phyloP scores from a whole-genome alignment of 2,113 vertebrate genomes.

The Globicephala melas region DNA sequence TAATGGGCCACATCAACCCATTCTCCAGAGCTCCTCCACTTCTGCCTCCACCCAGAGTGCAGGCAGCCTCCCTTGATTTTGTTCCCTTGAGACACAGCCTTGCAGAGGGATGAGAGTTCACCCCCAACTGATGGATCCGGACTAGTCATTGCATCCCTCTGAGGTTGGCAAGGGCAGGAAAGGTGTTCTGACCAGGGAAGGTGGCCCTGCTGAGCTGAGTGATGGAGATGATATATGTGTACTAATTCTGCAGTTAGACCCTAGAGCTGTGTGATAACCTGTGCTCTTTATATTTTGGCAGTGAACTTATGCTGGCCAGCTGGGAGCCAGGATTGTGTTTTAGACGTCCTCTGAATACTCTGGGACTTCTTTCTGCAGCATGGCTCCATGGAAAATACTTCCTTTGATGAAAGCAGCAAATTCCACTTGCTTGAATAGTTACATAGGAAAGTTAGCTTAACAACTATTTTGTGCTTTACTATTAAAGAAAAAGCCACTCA shows the following conservation, averaged over 20 bases:
- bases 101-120: neutral
- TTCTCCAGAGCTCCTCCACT: neutral
- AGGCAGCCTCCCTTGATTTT: neutral
- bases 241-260: neutral
- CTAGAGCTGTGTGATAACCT: neutral
- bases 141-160: neutral
- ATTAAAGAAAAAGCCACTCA: neutral
- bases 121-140: too few species aligned
- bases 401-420: neutral
- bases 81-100: neutral
- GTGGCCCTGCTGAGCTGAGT: neutral
- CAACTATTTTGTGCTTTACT: neutral
- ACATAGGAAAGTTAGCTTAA: neutral
- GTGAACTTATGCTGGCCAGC: neutral
- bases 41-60: neutral
- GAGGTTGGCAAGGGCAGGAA: neutral
- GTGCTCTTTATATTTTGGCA: neutral
- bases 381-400: neutral
- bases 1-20: neutral
- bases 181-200: neutral
- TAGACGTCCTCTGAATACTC: neutral
- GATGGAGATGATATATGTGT: neutral
- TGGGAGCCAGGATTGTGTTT: neutral
- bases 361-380: neutral
- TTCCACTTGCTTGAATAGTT: neutral